These are phyloP conservation scores for Andrena hattorfiana DNA, from an alignment of 2,888 invertebrate genomes.

Conservation along the genomic window DNA sequence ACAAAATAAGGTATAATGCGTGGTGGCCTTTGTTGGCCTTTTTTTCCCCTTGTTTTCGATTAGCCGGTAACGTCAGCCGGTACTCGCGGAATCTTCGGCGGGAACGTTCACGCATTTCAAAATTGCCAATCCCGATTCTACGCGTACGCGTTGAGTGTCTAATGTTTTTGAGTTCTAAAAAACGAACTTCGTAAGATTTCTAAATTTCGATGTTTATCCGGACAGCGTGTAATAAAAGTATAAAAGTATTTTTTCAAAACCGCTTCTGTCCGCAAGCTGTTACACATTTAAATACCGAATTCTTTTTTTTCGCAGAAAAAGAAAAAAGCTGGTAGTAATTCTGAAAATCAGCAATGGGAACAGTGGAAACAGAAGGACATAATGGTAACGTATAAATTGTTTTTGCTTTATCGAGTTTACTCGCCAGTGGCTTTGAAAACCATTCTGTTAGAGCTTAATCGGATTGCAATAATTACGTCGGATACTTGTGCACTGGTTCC, in stretches of 20 bases:
- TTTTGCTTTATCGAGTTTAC: slow-evolving; percentile 20
- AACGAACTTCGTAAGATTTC: not conserved
- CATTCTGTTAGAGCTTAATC: slow-evolving; percentile 10
- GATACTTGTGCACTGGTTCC: slow-evolving; percentile 3
- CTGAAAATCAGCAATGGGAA: slow-evolving; percentile 89
- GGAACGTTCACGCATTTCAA: slow-evolving; percentile 45
- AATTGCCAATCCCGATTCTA: slow-evolving; percentile 19
- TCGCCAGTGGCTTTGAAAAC: slow-evolving; percentile 24
- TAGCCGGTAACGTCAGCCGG: slow-evolving; percentile 55
- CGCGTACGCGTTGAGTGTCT: not conserved
- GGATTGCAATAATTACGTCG: not conserved
- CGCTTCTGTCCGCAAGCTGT: not conserved
- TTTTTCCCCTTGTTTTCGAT: slow-evolving; percentile 63
- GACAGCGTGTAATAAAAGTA: not conserved
- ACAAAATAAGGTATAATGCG: slow-evolving; percentile 77
- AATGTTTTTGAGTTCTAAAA: not conserved
- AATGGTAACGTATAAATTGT: slow-evolving; percentile 86
- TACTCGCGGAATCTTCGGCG: slow-evolving; percentile 43
- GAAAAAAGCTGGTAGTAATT: slow-evolving; percentile 86
- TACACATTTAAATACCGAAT: not conserved
- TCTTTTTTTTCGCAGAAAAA: slow-evolving; percentile 81
- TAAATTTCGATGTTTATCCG: not conserved
- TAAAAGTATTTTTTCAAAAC: not conserved
- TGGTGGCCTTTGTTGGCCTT: slow-evolving; percentile 47
- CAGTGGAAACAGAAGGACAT: slow-evolving; percentile 91